Conservation (phyloP, 2,113 vertebrate species). For the Heterocephalus glaber region DNA sequence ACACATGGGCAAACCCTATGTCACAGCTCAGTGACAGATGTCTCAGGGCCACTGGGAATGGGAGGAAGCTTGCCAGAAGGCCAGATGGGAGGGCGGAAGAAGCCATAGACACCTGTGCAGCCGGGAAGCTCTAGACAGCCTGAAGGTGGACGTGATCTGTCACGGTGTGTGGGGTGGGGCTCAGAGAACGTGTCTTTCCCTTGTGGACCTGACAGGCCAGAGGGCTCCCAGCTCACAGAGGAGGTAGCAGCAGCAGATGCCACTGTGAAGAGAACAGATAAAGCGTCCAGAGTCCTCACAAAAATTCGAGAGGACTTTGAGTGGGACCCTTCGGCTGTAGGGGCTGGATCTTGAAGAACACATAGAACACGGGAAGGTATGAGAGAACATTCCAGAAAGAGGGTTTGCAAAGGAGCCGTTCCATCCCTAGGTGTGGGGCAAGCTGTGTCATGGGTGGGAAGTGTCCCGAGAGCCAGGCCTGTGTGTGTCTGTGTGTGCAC, state of each 20-base stretch:
- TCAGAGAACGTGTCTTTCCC: neutral
- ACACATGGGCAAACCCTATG: neutral
- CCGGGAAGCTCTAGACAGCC: too few relatives aligned
- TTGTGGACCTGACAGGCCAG: neutral
- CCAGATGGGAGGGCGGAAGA: neutral
- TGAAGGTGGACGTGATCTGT: neutral
- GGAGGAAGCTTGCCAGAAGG: neutral
- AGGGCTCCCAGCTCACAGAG: rapidly evolving
- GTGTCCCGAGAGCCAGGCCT: neutral
- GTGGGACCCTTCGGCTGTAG: neutral
- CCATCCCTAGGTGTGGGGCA: rapidly evolving
- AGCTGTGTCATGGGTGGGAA: neutral
- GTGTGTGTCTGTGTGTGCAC: too few relatives aligned
- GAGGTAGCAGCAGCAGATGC: neutral
- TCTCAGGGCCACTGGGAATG: neutral
- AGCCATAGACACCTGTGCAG: neutral
- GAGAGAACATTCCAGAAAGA: neutral
- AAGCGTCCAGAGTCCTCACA: neutral
- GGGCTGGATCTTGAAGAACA: neutral
- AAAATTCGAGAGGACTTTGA: neutral
- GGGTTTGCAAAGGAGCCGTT: neutral
- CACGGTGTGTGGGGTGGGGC: neutral
- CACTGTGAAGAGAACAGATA: neutral
- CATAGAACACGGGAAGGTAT: neutral
- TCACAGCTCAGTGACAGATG: neutral